Conservation (phyloP, 2,888 invertebrate genomes). For the Diaperis boleti region DNA sequence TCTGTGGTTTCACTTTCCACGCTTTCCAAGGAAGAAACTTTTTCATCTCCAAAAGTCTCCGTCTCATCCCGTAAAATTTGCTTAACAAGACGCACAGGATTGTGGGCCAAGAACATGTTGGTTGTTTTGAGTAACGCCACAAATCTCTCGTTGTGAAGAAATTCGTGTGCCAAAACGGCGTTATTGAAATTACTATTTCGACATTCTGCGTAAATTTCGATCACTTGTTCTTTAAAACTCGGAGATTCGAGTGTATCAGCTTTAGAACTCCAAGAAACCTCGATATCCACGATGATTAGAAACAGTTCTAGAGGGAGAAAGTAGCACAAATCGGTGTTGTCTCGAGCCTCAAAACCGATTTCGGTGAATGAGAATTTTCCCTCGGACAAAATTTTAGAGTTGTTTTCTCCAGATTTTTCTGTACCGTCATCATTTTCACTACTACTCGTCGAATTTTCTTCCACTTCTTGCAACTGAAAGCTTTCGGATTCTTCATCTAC, state of each 20-base stretch:
- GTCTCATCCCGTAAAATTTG: conserved; percentile 8
- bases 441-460: no score
- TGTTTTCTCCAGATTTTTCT: conserved; percentile 24
- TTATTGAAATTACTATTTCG: conserved; percentile 55
- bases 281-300: conserved; percentile 54
- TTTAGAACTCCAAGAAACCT: conserved; percentile 58
- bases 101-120: conserved; percentile 53
- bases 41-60: conserved; percentile 2
- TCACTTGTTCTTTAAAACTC: conserved; percentile 57
- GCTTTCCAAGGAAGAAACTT: no score
- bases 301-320: conserved; percentile 57
- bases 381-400: conserved; percentile 33
- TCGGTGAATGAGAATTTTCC: conserved; percentile 48
- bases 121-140: conserved; percentile 50
- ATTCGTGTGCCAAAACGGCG: conserved; percentile 58
- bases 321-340: conserved; percentile 48
- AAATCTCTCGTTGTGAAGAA: conserved; percentile 55
- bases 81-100: conserved; percentile 51
- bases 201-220: conserved; percentile 55
- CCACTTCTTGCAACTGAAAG: conserved; percentile 47
- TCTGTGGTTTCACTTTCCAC: background rate
- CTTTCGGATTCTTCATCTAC: conserved; percentile 56
- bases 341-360: conserved; percentile 43
- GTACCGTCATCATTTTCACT: no score
- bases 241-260: conserved; percentile 53